Evolutionary conservation across 1,140 invertebrate species (phyloP).

Genomic region (Scaptomyza graminum): DNA sequence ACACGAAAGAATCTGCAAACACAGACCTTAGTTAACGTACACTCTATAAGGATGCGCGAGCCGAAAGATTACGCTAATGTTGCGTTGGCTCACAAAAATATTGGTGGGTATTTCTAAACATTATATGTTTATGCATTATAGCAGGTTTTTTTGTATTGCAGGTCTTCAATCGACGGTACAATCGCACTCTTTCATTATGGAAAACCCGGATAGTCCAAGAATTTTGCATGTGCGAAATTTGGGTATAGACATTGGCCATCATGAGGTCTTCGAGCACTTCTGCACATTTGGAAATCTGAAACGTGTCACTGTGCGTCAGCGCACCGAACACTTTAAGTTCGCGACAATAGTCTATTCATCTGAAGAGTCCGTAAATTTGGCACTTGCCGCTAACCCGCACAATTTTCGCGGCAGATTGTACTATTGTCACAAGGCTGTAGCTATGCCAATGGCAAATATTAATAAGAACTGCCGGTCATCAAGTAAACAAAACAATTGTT

Average conservation of each 20-base stretch:
- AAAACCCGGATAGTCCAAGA: neutral
- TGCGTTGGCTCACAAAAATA: neutral
- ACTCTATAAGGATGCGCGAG: neutral
- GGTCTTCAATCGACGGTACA: neutral
- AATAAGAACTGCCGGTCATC: neutral
- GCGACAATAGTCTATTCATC: slow-evolving; percentile 3
- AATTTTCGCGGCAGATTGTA: slow-evolving; percentile 1
- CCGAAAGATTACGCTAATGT: neutral
- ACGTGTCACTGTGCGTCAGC: slow-evolving; percentile 9
- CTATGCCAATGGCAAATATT: neutral
- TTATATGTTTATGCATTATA: neutral
- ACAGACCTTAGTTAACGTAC: neutral
- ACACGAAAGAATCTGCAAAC: neutral
- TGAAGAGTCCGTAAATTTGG: neutral
- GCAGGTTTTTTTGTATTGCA: neutral
- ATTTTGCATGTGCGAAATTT: slow-evolving; percentile 12
- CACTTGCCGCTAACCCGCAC: slow-evolving; percentile 16
- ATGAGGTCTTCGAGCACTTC: slow-evolving; percentile 20
- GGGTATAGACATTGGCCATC: slow-evolving; percentile 4
- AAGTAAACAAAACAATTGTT: neutral
- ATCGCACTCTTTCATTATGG: neutral
- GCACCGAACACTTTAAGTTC: slow-evolving; percentile 4
- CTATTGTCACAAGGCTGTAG: neutral
- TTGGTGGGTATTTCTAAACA: neutral
- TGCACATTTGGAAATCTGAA: slow-evolving; percentile 14